Percentiles rank a stretch among this genome's conserved stretches.
Evolutionary conservation across 1,140 invertebrate species (phyloP).

Genomic region (Octopus bimaculoides): DNA sequence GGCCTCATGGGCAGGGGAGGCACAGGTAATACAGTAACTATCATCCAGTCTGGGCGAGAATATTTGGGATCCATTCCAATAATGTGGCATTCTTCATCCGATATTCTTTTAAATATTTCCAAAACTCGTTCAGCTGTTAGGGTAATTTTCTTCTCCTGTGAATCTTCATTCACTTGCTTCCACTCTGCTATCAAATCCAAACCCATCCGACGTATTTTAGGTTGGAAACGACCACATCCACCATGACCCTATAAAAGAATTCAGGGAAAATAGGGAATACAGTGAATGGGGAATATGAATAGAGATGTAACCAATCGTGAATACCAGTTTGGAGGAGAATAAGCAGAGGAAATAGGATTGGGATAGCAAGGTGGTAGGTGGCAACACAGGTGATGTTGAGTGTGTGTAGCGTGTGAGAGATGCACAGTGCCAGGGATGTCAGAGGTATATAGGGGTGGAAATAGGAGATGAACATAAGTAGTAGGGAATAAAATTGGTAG

Average conservation of each 20-base stretch:
- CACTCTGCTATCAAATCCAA: constrained; percentile 94
- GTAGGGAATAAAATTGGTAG: too few relatives aligned
- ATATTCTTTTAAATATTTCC: constrained; percentile 96
- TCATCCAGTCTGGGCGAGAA: constrained; percentile 99
- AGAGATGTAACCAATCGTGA: too few relatives aligned
- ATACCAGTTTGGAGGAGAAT: too few relatives aligned
- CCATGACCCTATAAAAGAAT: constrained; percentile 71
- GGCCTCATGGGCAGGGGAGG: constrained; percentile 90
- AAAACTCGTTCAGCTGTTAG: constrained; percentile 92
- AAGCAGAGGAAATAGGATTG: too few relatives aligned
- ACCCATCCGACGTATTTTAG: constrained; percentile 82
- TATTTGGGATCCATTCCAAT: constrained; percentile 95
- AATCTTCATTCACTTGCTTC: constrained; percentile 98
- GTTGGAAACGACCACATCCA: constrained; percentile 97
- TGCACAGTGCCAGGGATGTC: too few relatives aligned
- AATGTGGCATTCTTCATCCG: constrained; percentile 94
- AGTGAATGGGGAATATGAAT: too few relatives aligned
- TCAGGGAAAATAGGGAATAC: not conserved
- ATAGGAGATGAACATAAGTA: too few relatives aligned
- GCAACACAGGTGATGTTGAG: too few relatives aligned
- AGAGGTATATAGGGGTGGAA: too few relatives aligned
- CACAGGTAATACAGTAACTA: constrained; percentile 94
- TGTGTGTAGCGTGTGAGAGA: too few relatives aligned
- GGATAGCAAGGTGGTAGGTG: too few relatives aligned
- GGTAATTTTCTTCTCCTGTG: constrained; percentile 72